Base-by-base conservation (phyloP, 2,888 invertebrate species). In the Barypeithes pellucidus region DNA sequence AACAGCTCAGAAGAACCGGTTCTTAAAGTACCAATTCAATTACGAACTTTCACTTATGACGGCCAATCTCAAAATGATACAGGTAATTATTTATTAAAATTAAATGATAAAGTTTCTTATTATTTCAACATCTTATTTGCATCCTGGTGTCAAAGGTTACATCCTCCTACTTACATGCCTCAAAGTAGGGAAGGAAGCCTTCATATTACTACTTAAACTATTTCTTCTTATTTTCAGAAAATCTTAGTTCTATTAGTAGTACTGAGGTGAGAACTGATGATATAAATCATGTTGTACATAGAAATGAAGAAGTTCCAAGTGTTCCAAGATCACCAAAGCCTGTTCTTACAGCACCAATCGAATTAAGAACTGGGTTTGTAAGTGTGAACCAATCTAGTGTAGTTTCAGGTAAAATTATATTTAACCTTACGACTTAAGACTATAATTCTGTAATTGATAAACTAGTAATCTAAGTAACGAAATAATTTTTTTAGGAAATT, bases 231-330 rank as follows among this genome's bases (percentile, higher is more conserved):
- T 18, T 52, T 52, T 3, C 18, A 52, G 52, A 20, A 20, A 52
- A 24, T 20, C 20, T 11, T 9, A 52, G 18, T 20, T 12, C 12
- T 12, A 24, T 12, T 7, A 9, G 8, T n/a, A 57, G 11, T 16
- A 14, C 59, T 36, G 59, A 59, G 3, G 20, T 20, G n/a, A 47
- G 9, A 14, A 33, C 52, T 47, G 45, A 29, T 7, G 60, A 67
- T 5, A 9, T 67, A 12, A 60, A 20, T 1, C 57, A 67, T 14
- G 43, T 57, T 20, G 11, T 57, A 7, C 57, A 57, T 24, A 57
- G 41, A 24, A 67, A 57, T 22, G 14, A 57, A 41, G 57, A 39
- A 47, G 29, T 67, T 12, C 54, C 67, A 24, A 43, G 45, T 18
- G 16, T 9, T 11, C 8, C 29, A 3, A 52, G 24, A 3, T 24